phyloP scores from a whole-genome alignment of 35 echinoderm and acorn worm species.

The Antedon bifida region DNA sequence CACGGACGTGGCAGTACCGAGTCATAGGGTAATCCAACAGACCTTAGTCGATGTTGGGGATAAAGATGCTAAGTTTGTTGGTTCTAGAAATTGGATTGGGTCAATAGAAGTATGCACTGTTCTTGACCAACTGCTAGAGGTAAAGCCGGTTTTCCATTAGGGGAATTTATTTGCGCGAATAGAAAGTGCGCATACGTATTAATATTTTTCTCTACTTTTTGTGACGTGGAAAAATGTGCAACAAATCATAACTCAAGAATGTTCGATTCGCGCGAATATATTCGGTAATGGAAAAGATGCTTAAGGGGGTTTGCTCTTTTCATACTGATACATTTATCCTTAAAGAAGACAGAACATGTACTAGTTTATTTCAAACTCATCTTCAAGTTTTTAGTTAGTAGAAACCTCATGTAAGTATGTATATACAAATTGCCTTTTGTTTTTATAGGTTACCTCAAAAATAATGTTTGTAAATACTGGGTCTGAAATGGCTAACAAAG shows the following conservation, averaged over 20 bases:
- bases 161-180: neutral
- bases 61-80: constrained; percentile 88
- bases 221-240: too few species aligned
- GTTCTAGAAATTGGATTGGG: constrained; percentile 84
- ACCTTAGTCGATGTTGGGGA: constrained; percentile 82
- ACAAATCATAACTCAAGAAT: too few species aligned
- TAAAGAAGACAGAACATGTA: too few species aligned
- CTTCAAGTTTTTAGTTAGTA: too few species aligned
- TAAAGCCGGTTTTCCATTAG: constrained; percentile 2
- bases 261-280: too few species aligned
- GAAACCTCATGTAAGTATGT: too few species aligned
- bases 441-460: constrained; percentile 61
- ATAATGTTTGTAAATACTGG: constrained; percentile 73
- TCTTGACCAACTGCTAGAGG: constrained; percentile 63
- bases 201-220: too few species aligned
- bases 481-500: constrained; percentile 73
- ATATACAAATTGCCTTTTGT: too few species aligned
- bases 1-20: constrained; percentile 29
- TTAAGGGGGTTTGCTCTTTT: neutral
- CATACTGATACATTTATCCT: too few species aligned
- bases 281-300: too few species aligned
- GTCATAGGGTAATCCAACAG: constrained; percentile 86
- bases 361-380: too few species aligned
- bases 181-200: too few species aligned
- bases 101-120: constrained; percentile 93